Conservation (phyloP, 23 tunicate species). For the Botrylloides violaceus region DNA sequence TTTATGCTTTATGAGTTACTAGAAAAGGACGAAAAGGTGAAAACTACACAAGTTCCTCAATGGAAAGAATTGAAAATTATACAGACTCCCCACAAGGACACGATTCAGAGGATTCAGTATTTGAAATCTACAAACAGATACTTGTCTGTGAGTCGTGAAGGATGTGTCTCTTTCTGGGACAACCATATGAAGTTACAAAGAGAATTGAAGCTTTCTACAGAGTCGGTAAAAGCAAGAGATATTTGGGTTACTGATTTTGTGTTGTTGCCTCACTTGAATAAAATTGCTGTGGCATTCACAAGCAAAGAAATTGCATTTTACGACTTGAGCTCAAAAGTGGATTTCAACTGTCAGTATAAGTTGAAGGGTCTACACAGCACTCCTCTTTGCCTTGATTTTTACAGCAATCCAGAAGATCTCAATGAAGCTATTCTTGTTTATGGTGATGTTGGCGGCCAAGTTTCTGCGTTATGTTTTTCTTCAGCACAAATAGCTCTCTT, state of each 20-base stretch:
- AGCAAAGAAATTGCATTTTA: constrained; percentile 92
- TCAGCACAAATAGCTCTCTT: constrained; percentile 92
- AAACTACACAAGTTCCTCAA: constrained; percentile 95
- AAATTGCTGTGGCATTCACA: constrained; percentile 90
- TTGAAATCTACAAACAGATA: constrained; percentile 58
- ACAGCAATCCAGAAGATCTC: constrained; percentile 61
- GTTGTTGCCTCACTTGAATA: constrained; percentile 68
- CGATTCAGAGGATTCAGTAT: constrained; percentile 57
- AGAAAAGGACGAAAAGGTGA: constrained; percentile 95
- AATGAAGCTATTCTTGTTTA: constrained; percentile 73
- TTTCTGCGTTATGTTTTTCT: constrained; percentile 60
- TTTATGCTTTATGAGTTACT: constrained; percentile 79
- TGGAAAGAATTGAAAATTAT: constrained; percentile 81
- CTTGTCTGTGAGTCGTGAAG: constrained; percentile 77
- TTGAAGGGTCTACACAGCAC: constrained; percentile 73
- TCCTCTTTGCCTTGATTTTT: constrained; percentile 82
- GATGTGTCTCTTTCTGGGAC: constrained; percentile 91
- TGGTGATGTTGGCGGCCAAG: constrained; percentile 86
- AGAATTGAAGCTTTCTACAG: constrained; percentile 43
- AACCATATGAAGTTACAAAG: constrained; percentile 56
- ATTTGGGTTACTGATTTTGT: constrained; percentile 90
- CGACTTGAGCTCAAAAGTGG: constrained; percentile 77
- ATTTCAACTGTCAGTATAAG: constrained; percentile 87
- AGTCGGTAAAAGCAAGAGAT: constrained; percentile 81
- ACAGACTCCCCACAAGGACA: constrained; percentile 82